Percentiles rank a stretch among this genome's conserved stretches.
Evolutionary conservation across 2,797 vertebrate genomes (phyloP).

Genomic region (Etheostoma nigrum): DNA sequence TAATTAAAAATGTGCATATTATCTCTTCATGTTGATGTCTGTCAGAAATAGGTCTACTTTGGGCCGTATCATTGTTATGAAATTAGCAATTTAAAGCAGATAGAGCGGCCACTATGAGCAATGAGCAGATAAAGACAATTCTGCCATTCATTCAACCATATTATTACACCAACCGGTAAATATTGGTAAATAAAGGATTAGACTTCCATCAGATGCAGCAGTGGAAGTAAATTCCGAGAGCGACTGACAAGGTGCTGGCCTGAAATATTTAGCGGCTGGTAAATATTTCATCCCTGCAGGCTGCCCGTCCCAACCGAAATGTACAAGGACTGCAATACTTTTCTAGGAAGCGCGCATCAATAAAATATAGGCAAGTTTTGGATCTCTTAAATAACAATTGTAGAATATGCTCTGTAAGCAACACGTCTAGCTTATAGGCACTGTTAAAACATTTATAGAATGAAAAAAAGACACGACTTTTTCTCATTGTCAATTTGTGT

Average conservation of each 20-base stretch:
- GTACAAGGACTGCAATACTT: slow-evolving; percentile 63
- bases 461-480: neutral
- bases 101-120: neutral
- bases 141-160: slow-evolving; percentile 49
- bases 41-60: neutral
- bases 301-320: slow-evolving; percentile 63
- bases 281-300: slow-evolving; percentile 78
- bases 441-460: slow-evolving; percentile 63
- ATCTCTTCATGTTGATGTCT: neutral
- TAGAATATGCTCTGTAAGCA: slow-evolving; percentile 60
- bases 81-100: slow-evolving; percentile 11
- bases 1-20: slow-evolving; percentile 17
- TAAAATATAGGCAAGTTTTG: slow-evolving; percentile 69
- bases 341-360: slow-evolving; percentile 64
- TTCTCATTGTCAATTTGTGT: neutral
- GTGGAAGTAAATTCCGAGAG: slow-evolving; percentile 54
- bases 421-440: slow-evolving; percentile 60
- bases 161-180: slow-evolving; percentile 58
- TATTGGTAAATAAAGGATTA: slow-evolving; percentile 74
- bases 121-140: slow-evolving; percentile 49
- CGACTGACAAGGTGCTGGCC: slow-evolving; percentile 71
- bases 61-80: neutral
- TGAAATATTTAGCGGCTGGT: slow-evolving; percentile 80
- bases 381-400: slow-evolving; percentile 77
- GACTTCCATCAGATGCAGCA: slow-evolving; percentile 42